Evolutionary conservation across 2,113 vertebrate species (phyloP), one percentile per base, ranked within the genome.

Genomic region (Syngnathus scovelli): DNA sequence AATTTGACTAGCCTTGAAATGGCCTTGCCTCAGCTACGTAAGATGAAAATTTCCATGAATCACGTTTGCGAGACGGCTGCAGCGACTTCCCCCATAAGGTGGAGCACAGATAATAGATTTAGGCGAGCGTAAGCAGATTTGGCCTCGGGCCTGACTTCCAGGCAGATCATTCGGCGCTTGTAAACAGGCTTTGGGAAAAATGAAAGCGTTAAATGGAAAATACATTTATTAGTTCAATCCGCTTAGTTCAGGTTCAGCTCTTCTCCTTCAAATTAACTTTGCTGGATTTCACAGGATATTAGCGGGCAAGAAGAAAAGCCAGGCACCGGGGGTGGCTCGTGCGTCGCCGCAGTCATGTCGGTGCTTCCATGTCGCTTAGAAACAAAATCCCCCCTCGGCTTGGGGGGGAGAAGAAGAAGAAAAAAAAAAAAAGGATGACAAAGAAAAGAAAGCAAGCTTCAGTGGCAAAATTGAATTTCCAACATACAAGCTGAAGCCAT

Each of bases 191-290:
- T 91, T 90, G 77, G 27, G 82, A 88, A 86, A 89, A 89, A 92
- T 91, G 88, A 90, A 87, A 89, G 83, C 84, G 78, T 89, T 91
- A 89, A 91, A 91, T 87, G 83, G 85, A 86, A 91, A 91, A 92
- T 86, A 81, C 85, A 88, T 90, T 90, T 92, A 91, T 90, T 92
- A 91, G 88, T 87, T 87, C 87, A 89, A 92, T 91, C 90, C 85
- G 81, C 90, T 92, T 92, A 92, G 89, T 91, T 91, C 89, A 89
- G 90, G 90, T 90, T 90, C 87, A 85, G 87, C 85, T 90, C 74
- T 82, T 87, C 81, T 90, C 78, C 74, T 44, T 89, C 88, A 92
- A 92, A 90, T 91, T 87, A 91, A 90, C 87, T 92, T 91, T 86
- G 82, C 78, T 69, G 89, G 88, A 91, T 92, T 91, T 89, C 83